A percentile compares a stretch with the other conserved stretches of the same genome.
These are phyloP conservation scores for Chrysemys picta DNA, from an alignment of 2,113 vertebrate genomes.

Conservation along the genomic window DNA sequence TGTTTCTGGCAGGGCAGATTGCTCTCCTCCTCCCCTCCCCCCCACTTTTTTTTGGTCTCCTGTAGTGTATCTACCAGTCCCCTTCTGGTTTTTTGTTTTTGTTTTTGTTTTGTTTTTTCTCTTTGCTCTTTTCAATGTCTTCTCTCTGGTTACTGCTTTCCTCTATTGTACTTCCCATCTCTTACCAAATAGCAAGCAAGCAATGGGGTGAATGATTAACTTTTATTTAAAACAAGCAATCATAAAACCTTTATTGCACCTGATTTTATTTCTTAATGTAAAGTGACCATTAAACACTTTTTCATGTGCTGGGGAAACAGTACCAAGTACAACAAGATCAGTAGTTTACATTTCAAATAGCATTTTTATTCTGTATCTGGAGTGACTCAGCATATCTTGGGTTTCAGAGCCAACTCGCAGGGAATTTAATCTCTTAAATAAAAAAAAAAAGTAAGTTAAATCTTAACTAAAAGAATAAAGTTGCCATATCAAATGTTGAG, in stretches of 20 bases:
- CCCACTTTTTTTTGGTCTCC: neutral
- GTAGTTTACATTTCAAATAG: neutral
- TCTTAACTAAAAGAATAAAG: neutral
- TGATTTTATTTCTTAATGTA: neutral
- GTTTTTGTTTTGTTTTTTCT: neutral
- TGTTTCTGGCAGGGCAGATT: neutral
- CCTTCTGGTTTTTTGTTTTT: neutral
- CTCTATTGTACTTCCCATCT: neutral
- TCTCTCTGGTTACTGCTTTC: neutral
- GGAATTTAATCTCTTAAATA: neutral
- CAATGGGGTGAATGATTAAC: neutral
- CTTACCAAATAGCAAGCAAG: neutral
- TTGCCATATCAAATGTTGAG: neutral
- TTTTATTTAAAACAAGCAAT: neutral
- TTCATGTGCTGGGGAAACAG: fast-evolving
- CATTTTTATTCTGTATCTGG: neutral
- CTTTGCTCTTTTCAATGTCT: neutral
- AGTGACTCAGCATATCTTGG: fast-evolving
- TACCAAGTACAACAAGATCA: fast-evolving
- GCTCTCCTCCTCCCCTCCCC: neutral
- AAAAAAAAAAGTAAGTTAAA: no score
- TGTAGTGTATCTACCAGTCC: neutral
- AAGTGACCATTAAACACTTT: neutral
- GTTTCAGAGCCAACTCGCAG: neutral
- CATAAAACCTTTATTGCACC: neutral